A percentile compares a stretch with the other conserved stretches of the same genome.
Conservation (phyloP, 2,888 invertebrate species). For the Lingula anatina region DNA sequence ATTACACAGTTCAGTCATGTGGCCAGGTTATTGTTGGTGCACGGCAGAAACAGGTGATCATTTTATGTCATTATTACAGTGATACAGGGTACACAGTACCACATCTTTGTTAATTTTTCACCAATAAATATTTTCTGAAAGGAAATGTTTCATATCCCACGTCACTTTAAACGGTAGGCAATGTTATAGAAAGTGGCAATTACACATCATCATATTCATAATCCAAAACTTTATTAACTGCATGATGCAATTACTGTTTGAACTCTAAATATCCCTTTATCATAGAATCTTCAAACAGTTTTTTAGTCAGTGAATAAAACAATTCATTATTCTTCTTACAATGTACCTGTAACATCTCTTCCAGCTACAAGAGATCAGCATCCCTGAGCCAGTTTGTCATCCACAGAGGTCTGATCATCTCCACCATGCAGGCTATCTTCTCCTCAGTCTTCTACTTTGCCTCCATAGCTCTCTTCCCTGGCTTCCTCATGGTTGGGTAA, state of each 20-base stretch:
- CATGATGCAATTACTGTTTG: too few species aligned
- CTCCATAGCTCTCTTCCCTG: conserved; percentile 95
- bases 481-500: conserved; percentile 95
- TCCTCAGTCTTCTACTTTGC: conserved; percentile 98
- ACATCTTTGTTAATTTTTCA: too few species aligned
- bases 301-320: too few species aligned
- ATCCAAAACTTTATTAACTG: too few species aligned
- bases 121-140: too few species aligned
- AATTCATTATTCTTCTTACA: background rate
- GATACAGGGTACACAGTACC: too few species aligned
- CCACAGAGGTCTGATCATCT: conserved; percentile 95
- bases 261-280: too few species aligned
- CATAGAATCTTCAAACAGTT: too few species aligned
- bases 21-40: conserved; percentile 72
- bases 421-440: conserved; percentile 97
- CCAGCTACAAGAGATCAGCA: conserved; percentile 87
- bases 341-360: conserved; percentile 6
- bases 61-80: background rate
- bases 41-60: conserved; percentile 73
- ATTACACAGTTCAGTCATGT: conserved; percentile 83
- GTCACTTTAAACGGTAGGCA: too few species aligned
- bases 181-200: too few species aligned
- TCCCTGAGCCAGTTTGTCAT: conserved; percentile 97
- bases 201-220: too few species aligned
- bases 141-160: too few species aligned